These are phyloP conservation scores for Melanostoma scalare DNA, from an alignment of 2,888 invertebrate species.

Conservation along the genomic window DNA sequence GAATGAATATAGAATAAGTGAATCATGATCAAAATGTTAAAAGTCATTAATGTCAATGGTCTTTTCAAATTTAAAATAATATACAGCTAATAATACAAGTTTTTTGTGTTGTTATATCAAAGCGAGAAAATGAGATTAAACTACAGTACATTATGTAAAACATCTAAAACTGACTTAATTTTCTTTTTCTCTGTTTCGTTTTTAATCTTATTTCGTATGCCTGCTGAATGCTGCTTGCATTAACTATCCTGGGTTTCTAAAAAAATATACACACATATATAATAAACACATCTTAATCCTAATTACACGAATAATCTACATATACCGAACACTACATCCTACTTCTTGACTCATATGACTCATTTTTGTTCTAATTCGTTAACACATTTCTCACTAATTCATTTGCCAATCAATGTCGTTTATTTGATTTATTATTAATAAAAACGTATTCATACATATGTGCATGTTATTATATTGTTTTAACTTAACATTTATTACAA, in stretches of 20 bases:
- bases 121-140: constrained; percentile 31
- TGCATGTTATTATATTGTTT: constrained; percentile 58
- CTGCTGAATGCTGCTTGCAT: constrained; percentile 81
- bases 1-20: no score
- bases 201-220: constrained; percentile 76
- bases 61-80: no score
- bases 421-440: constrained; percentile 31
- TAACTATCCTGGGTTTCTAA: constrained; percentile 72
- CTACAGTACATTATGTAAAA: constrained; percentile 14
- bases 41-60: no score
- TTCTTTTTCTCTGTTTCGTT: constrained; percentile 67
- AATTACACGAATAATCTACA: not conserved
- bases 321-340: constrained; percentile 20
- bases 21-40: no score
- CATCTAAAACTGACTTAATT: constrained; percentile 26
- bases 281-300: constrained; percentile 41
- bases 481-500: constrained; percentile 26
- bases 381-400: constrained; percentile 42
- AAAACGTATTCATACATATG: constrained; percentile 26
- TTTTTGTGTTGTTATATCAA: constrained; percentile 50
- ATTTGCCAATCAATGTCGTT: constrained; percentile 50
- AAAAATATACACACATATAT: constrained; percentile 38
- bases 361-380: not conserved
- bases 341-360: constrained; percentile 1
- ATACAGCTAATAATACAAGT: not conserved